Conservation (phyloP, 2,797 vertebrate genomes). For the Channa striata region DNA sequence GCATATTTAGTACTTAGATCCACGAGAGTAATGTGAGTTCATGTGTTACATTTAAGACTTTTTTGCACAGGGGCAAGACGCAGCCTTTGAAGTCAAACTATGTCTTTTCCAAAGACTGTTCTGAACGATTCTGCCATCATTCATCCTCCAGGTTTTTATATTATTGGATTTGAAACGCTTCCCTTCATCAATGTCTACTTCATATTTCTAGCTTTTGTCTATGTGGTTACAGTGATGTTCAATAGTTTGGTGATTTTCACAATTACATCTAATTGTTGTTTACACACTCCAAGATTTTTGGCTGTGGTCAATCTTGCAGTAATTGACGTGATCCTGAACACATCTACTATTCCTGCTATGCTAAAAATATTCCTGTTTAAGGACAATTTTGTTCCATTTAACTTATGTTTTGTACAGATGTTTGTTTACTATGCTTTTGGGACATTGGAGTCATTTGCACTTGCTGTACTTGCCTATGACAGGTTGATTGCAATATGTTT, state of each 20-base stretch:
- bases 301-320: conserved; percentile 77
- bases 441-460: conserved; percentile 65
- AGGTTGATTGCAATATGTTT: conserved; percentile 80
- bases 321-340: conserved; percentile 71
- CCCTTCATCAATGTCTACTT: conserved; percentile 67
- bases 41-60: no score
- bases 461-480: conserved; percentile 79
- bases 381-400: conserved; percentile 76
- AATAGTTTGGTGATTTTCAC: conserved; percentile 73
- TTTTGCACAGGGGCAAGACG: no score
- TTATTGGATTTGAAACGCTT: conserved; percentile 68
- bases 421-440: conserved; percentile 58
- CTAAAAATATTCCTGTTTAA: conserved; percentile 70
- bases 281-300: conserved; percentile 79
- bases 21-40: no score
- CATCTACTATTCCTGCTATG: conserved; percentile 75
- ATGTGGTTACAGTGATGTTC: conserved; percentile 66
- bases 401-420: conserved; percentile 78
- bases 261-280: conserved; percentile 54
- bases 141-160: conserved; percentile 78
- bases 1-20: no score
- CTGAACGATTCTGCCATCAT: conserved; percentile 65
- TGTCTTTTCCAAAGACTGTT: conserved; percentile 43
- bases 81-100: conserved; percentile 22
- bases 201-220: conserved; percentile 73